These are phyloP conservation scores for Rugalucina vietnamica DNA, from an alignment of 2,888 invertebrate species.

Conservation along the genomic window DNA sequence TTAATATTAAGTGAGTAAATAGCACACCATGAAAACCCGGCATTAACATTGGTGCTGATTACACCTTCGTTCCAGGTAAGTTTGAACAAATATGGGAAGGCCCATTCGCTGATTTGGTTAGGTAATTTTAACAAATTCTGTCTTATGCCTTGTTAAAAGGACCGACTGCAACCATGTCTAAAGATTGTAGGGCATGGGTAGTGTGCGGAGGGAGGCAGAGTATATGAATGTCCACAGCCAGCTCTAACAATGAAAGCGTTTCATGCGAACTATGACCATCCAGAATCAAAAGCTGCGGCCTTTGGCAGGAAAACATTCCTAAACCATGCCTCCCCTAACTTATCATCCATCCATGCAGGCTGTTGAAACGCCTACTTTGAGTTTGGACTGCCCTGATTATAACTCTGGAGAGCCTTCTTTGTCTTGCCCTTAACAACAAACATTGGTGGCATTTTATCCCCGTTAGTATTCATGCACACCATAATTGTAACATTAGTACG, in stretches of 20 bases:
- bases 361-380: neutral
- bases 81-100: too few relatives aligned
- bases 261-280: neutral
- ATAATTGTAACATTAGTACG: neutral
- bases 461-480: neutral
- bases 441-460: neutral
- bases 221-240: neutral
- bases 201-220: slow-evolving; percentile 19
- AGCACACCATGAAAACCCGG: too few relatives aligned
- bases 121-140: too few relatives aligned
- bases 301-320: neutral
- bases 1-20: too few relatives aligned
- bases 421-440: neutral
- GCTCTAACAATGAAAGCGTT: neutral
- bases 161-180: too few relatives aligned
- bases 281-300: neutral
- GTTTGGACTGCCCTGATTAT: neutral
- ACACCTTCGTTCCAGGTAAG: too few relatives aligned
- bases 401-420: neutral
- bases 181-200: too few relatives aligned
- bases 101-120: too few relatives aligned
- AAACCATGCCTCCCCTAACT: neutral
- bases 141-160: too few relatives aligned
- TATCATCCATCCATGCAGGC: neutral
- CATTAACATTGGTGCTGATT: too few relatives aligned